Evolutionary conservation across 2,888 invertebrate species (phyloP).

Genomic region (Drosophila koepferae): DNA sequence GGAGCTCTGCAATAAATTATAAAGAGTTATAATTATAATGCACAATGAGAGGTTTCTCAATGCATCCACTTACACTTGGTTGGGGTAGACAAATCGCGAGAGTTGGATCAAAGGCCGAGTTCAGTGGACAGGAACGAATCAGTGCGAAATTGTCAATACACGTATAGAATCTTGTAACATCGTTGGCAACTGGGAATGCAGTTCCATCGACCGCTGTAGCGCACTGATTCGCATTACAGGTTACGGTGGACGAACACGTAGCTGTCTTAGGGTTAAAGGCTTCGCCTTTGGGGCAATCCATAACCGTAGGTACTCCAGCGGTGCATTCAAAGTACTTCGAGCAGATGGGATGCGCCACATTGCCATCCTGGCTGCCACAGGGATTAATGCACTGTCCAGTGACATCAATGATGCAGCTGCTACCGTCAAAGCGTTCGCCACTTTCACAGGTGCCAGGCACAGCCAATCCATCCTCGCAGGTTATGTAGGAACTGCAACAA

Average conservation of each 20-base stretch:
- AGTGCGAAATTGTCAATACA: conserved; percentile 53
- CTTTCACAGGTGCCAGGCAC: conserved; percentile 47
- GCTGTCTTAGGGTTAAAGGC: conserved; percentile 61
- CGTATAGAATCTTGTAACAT: conserved; percentile 61
- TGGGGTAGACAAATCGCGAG: conserved; percentile 44
- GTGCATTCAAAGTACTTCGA: conserved; percentile 76
- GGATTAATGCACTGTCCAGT: conserved; percentile 78
- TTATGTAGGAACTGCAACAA: conserved; percentile 71
- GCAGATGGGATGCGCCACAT: conserved; percentile 77
- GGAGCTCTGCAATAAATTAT: conserved; percentile 39
- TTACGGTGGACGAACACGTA: conserved; percentile 47
- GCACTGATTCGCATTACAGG: conserved; percentile 65
- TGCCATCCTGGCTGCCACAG: conserved; percentile 60
- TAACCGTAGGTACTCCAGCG: conserved; percentile 64
- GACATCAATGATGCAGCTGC: conserved; percentile 62
- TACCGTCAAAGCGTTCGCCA: conserved; percentile 70
- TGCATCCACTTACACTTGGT: conserved; percentile 68
- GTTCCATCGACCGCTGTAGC: conserved; percentile 47
- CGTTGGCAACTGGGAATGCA: conserved; percentile 55
- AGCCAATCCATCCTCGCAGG: conserved; percentile 70
- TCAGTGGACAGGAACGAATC: conserved; percentile 45
- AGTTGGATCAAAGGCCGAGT: conserved; percentile 25
- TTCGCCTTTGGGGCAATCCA: conserved; percentile 59
- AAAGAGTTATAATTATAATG: background rate
- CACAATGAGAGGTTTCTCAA: background rate